phyloP scores from a whole-genome alignment of 2,888 invertebrate genomes.

The Hirtodrosophila duncani region DNA sequence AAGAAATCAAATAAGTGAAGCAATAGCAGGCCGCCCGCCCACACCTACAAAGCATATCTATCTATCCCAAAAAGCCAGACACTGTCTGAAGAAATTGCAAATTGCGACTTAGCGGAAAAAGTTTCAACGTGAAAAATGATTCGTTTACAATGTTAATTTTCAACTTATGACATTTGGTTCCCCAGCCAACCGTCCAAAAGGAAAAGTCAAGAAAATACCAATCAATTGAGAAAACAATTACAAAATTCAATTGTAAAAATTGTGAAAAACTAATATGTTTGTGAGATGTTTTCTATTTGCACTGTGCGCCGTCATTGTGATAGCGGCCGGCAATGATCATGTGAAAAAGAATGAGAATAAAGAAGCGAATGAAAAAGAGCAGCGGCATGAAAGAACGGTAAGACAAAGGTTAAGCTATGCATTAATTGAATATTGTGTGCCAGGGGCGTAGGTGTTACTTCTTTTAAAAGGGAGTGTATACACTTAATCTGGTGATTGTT shows the following conservation, averaged over 20 bases:
- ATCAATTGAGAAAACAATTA: too few species aligned
- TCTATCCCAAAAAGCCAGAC: not conserved
- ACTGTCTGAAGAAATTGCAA: conserved; percentile 11
- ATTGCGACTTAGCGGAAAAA: conserved; percentile 52
- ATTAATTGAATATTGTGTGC: too few species aligned
- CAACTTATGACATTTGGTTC: not conserved
- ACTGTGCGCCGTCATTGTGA: conserved; percentile 38
- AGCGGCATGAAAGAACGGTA: conserved; percentile 61
- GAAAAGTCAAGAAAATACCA: too few species aligned
- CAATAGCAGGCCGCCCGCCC: conserved; percentile 19
- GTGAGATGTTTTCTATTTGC: conserved; percentile 42
- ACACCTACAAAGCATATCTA: not conserved
- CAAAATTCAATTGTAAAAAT: conserved; percentile 10
- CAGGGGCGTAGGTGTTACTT: too few species aligned
- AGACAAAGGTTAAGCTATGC: too few species aligned
- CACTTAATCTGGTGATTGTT: too few species aligned
- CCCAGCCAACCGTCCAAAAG: too few species aligned
- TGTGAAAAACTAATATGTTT: conserved; percentile 54
- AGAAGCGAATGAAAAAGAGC: too few species aligned
- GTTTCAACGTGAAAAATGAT: conserved; percentile 5
- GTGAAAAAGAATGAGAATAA: too few species aligned
- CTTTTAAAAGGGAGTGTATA: too few species aligned
- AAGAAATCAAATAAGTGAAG: conserved; percentile 43
- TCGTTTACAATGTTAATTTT: conserved; percentile 9
- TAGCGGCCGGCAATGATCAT: conserved; percentile 33